These are phyloP conservation scores for Ceryle rudis DNA, from an alignment of 2,797 vertebrate species.

Conservation along the genomic window DNA sequence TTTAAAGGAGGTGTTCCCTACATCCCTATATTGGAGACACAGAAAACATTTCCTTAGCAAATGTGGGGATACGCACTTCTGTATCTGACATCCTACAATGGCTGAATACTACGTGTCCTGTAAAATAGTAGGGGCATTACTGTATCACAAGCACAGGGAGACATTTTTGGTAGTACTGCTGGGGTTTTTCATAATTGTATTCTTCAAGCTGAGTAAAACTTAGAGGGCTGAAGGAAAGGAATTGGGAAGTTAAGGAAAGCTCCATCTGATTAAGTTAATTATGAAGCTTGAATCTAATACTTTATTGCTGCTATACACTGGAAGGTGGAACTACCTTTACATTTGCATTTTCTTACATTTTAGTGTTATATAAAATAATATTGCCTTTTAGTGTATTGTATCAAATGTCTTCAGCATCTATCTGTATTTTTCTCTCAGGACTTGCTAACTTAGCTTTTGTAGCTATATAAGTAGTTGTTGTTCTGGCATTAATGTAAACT, in stretches of 20 bases:
- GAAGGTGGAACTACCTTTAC: background rate
- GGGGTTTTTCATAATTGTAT: background rate
- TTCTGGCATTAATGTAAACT: background rate
- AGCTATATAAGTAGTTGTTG: constrained; percentile 39
- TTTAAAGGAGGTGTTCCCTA: background rate
- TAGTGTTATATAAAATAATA: constrained; percentile 10
- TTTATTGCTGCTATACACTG: background rate
- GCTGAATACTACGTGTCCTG: background rate
- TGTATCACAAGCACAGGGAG: background rate
- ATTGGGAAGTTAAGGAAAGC: constrained; percentile 5
- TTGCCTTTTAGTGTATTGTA: background rate
- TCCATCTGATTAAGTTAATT: constrained; percentile 48
- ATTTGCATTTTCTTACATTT: constrained; percentile 35
- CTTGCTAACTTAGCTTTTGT: constrained; percentile 18
- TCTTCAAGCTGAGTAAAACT: background rate
- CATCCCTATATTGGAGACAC: background rate
- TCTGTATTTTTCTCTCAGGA: constrained; percentile 5
- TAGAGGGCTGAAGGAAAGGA: constrained; percentile 2
- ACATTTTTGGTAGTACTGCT: background rate
- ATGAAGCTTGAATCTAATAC: background rate
- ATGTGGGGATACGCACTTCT: background rate
- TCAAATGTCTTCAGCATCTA: constrained; percentile 4
- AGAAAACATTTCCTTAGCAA: background rate
- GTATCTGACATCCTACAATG: background rate
- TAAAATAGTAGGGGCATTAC: background rate